Base-by-base conservation (phyloP, 2,113 vertebrate genomes). In the Miniopterus natalensis region DNA sequence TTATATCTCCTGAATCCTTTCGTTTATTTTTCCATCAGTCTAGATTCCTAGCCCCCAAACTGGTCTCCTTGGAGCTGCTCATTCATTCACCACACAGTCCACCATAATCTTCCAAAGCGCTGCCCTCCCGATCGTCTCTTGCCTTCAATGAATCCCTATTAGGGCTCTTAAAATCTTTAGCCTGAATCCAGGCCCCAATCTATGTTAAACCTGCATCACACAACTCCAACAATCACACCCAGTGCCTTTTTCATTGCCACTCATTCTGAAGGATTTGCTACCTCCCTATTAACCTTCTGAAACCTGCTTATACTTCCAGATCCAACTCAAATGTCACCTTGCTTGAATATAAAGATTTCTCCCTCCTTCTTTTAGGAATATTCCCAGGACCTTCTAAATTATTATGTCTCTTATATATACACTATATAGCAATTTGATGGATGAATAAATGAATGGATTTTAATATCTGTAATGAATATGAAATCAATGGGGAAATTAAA, bases 401-500 rank as follows among this genome's bases (percentile, higher is more conserved):
- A 45, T 57, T 49, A 53, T 47, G 18, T 40, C n/a, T 68, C 57
- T 88, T 57, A 78, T 53, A 79, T 47, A 66, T 0, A 0, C 31
- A 74, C 7, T 10, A 71, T 42, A 47, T 90, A 31, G 73, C 27
- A 94, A 85, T 77, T 23, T 80, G n/a, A 84, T 31, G 5, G 8
- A 31, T 75, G 36, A 84, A 55, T 61, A 79, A 57, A 47, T 23
- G 23, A 86, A 85, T 4, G 13, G 8, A 73, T 85, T 84, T 92
- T 65, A 55, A 9, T 53, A 84, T 51, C 49, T 40, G 68, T 90
- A 74, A 84, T 42, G 74, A 89, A 31, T 55, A 57, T 8, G 29
- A 92, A 51, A 70, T n/a, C 70, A 1, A 78, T 73, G 42, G 51
- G 59, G 84, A 83, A 93, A 95, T 14, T 53, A 80, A 95, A 63